Conservation (phyloP, 1,140 invertebrate species). For the Drosophila auraria region DNA sequence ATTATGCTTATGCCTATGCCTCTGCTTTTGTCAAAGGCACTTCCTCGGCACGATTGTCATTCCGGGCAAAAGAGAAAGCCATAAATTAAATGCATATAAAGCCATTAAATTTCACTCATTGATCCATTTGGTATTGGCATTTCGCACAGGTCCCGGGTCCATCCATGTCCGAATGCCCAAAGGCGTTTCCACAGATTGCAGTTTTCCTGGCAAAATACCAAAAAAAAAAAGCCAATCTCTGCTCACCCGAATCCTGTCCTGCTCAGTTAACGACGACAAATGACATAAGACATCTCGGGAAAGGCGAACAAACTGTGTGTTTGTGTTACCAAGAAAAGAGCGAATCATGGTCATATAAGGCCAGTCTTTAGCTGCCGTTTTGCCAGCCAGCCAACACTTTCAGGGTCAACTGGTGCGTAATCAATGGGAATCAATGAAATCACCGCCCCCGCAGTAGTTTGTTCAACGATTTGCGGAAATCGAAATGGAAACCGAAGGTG, state of each 20-base stretch:
- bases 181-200: conserved; percentile 40
- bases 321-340: conserved; percentile 32
- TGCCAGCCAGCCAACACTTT: conserved; percentile 45
- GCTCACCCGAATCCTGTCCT: conserved; percentile 14
- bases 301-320: conserved; percentile 38
- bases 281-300: conserved; percentile 68
- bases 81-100: conserved; percentile 46
- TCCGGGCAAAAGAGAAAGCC: conserved; percentile 42
- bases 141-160: conserved; percentile 32
- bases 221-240: background rate
- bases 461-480: conserved; percentile 62
- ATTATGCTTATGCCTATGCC: conserved; percentile 7
- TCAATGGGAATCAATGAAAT: conserved; percentile 35
- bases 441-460: conserved; percentile 27
- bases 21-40: conserved; percentile 27
- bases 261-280: conserved; percentile 35
- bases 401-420: conserved; percentile 71
- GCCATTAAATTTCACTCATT: conserved; percentile 57
- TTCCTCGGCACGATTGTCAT: conserved; percentile 40
- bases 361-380: conserved; percentile 39
- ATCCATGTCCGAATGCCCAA: conserved; percentile 9
- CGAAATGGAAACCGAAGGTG: conserved; percentile 46
- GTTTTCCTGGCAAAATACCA: conserved; percentile 37
- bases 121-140: conserved; percentile 63
- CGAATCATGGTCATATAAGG: conserved; percentile 76